Conservation (phyloP, 2,113 vertebrate species). For the Mormoops blainvillei region DNA sequence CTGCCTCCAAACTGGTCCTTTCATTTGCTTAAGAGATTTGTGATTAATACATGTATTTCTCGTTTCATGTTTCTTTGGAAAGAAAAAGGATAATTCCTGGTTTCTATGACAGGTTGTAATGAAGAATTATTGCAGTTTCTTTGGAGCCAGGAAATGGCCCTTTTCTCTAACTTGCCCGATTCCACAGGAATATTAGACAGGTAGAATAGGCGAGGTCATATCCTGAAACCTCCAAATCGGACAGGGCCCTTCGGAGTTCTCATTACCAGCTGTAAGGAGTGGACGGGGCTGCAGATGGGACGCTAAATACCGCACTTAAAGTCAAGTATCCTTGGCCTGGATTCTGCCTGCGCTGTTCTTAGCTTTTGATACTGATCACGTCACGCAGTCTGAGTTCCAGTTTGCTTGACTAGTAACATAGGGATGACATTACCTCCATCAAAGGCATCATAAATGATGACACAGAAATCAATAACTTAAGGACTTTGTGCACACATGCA, state of each 20-base stretch:
- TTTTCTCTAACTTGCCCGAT: neutral
- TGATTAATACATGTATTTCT: too few species aligned
- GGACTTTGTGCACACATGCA: neutral
- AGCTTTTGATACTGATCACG: too few species aligned
- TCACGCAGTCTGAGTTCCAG: too few species aligned
- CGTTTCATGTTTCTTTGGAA: conserved; percentile 7
- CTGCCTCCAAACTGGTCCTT: too few species aligned
- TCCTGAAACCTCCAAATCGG: neutral
- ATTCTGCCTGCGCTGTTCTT: too few species aligned
- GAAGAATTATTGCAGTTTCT: neutral
- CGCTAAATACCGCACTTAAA: too few species aligned
- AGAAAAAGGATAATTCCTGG: neutral
- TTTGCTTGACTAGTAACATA: too few species aligned
- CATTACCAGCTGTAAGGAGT: too few species aligned
- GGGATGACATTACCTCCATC: neutral
- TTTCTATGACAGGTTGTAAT: neutral
- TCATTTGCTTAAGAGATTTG: too few species aligned
- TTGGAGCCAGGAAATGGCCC: neutral
- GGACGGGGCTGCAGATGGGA: too few species aligned
- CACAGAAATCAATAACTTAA: neutral
- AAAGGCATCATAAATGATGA: neutral
- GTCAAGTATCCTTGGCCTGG: too few species aligned
- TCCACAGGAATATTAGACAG: neutral
- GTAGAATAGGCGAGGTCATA: neutral
- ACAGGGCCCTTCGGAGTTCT: too few species aligned